Evolutionary conservation across 2,113 vertebrate species (phyloP).

Genomic region (Marmota monax): DNA sequence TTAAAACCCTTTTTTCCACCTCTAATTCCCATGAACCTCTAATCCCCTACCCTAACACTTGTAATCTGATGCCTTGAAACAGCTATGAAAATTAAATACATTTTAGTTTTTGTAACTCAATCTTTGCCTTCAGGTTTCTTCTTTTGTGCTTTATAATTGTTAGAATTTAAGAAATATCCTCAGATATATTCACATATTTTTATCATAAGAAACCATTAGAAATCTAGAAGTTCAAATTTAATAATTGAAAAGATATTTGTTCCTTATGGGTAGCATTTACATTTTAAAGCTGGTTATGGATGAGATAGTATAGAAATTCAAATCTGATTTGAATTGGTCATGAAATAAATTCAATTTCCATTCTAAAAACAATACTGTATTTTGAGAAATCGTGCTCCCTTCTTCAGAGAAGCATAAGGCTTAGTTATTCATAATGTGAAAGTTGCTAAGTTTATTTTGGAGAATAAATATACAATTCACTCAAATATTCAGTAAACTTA

Average conservation of each 20-base stretch:
- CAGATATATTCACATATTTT: constrained; percentile 67
- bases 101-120: constrained; percentile 56
- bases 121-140: constrained; percentile 63
- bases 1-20: too few species aligned
- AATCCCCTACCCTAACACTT: not conserved
- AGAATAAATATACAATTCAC: constrained; percentile 66
- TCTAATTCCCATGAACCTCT: not conserved
- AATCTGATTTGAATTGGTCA: constrained; percentile 76
- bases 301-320: constrained; percentile 55
- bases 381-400: constrained; percentile 74
- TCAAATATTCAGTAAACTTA: constrained; percentile 74
- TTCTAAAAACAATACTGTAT: constrained; percentile 78
- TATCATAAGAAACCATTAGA: constrained; percentile 60
- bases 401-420: constrained; percentile 75
- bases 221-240: constrained; percentile 75
- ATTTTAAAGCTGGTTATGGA: constrained; percentile 63
- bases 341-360: constrained; percentile 75
- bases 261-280: constrained; percentile 71
- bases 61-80: not conserved
- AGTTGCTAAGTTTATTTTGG: constrained; percentile 68
- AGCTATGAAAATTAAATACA: constrained; percentile 63
- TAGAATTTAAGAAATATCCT: constrained; percentile 62
- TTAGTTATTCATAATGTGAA: constrained; percentile 74
- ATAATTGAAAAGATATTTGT: constrained; percentile 78
- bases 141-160: constrained; percentile 74